Percentiles rank a stretch among this genome's conserved stretches.
Evolutionary conservation across 2,888 invertebrate species (phyloP).

Genomic region (Andricus curvator): DNA sequence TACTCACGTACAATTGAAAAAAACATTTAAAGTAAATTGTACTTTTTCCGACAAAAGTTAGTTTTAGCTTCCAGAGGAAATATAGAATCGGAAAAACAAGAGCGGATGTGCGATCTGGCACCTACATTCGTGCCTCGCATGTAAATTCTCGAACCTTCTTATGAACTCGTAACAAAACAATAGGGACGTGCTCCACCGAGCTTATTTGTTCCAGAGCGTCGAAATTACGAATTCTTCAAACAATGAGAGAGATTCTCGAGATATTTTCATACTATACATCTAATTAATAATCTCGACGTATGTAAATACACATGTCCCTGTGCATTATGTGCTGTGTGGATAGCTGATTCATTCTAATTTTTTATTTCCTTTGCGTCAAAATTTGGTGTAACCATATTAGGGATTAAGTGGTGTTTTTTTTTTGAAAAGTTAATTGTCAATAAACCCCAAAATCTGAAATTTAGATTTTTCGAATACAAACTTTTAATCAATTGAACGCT

Average conservation of each 20-base stretch:
- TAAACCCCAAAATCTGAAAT: too few relatives aligned
- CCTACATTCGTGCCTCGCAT: conserved; percentile 18
- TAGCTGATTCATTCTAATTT: too few relatives aligned
- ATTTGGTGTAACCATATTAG: too few relatives aligned
- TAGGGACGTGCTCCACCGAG: not conserved
- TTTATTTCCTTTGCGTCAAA: too few relatives aligned
- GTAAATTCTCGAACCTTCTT: conserved; percentile 18
- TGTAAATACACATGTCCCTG: too few relatives aligned
- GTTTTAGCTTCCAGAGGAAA: not conserved
- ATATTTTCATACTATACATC: not conserved
- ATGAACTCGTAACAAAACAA: conserved; percentile 18
- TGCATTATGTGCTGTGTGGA: too few relatives aligned
- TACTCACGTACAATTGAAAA: not conserved
- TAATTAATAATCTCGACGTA: not conserved
- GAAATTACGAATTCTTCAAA: conserved; percentile 3
- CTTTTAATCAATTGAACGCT: too few relatives aligned
- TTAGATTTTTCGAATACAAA: too few relatives aligned
- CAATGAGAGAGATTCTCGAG: not conserved
- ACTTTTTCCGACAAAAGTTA: not conserved
- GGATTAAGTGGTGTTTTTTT: too few relatives aligned
- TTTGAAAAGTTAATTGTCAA: too few relatives aligned
- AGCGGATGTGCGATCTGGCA: conserved; percentile 11
- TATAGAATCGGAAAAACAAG: conserved; percentile 1
- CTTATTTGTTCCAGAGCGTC: not conserved
- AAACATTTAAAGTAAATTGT: not conserved